Evolutionary conservation across 2,797 vertebrate genomes (phyloP), one percentile per base, ranked within the genome.

Genomic region (Lepilemur septentrionalis): DNA sequence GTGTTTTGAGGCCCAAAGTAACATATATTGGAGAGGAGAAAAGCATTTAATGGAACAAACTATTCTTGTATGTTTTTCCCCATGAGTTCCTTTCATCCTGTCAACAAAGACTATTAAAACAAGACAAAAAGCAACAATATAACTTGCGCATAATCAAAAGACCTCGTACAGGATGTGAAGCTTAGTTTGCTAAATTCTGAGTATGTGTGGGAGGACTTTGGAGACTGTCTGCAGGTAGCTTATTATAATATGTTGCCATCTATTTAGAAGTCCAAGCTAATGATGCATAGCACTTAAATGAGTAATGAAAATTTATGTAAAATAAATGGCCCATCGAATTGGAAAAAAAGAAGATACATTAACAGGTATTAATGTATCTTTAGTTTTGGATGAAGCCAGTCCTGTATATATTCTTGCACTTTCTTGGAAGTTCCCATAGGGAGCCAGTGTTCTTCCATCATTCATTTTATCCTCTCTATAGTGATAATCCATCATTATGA

Each of bases 401-500:
- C n/a, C 79, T 92, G 11, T 55, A 63, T 80, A 55, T 65, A 83
- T 59, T 92, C 75, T 89, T 79, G 80, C 0, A 75, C 11, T 89
- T 96, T 97, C 94, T 97, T 96, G 46, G 65, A 95, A 92, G 43
- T 85, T 95, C 83, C 86, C 92, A 93, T 14, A 91, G 43, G 78
- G 65, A 94, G 43, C 43, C 78, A 85, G 92, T 69, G 79, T 67
- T 70, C 75, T 76, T 89, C 46, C 63, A 92, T 94, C 55, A 85
- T 80, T 97, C 46, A 93, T 94, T 94, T 94, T 85, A 96, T 95
- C 22, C 38, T 95, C 88, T 85, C 17, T 38, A 18, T 72, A 79
- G 41, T 93, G 52, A 96, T 97, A 95, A 96, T 84, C 70, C 94
- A 95, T 96, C 95, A 95, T 78, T 89, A 59, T 96, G 50, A 97